Base-by-base conservation (phyloP, 2,888 invertebrate genomes). In the Cyclophora punctaria region DNA sequence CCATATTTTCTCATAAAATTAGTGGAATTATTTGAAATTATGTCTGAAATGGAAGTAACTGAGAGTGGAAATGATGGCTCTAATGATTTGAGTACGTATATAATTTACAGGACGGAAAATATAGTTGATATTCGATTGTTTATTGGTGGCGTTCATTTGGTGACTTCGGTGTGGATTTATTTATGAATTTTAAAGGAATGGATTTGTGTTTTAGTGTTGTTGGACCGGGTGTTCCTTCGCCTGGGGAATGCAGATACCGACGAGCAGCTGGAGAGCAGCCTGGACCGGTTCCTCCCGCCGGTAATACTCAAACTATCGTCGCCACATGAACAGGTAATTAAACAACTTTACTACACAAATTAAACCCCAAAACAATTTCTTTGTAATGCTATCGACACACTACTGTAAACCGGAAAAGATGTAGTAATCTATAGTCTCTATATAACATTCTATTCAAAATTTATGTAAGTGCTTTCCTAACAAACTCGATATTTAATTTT, bases 271-370 rank as follows among this genome's bases (percentile, higher is more conserved):
- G 94, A 97, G 80, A 91, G 91, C 68, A 93, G 94, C 51, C 91
- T 98, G 35, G 91, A 89, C 50, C 76, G 96, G 74, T 97, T 97
- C 78, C 80, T 98, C 49, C 92, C 96, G 35, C 97, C 97, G 20
- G 95, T 97, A 50, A 90, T 98, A 56, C 89, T 97, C n/a, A 98
- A 98, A 84, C 89, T 98, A 47, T 94, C 95, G 45, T 97, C 97
- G 34, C 91, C 93, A 44, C 92, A 96, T 80, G 97, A 97, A 78
- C 93, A 93, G 71, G 96, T 98, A 53, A 47, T 5, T 35, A 5
- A 33, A 33, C 7, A 20, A 20, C 20, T 20, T 20, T 20, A 20
- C 40, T 20, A 47, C 20, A 42, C 20, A 20, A 20, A 20, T 20
- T 1, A 20, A 20, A 20, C 20, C 20, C 7, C 41, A 40, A 7